Conservation (phyloP, 2,113 vertebrate species). For the Myocastor coypus region DNA sequence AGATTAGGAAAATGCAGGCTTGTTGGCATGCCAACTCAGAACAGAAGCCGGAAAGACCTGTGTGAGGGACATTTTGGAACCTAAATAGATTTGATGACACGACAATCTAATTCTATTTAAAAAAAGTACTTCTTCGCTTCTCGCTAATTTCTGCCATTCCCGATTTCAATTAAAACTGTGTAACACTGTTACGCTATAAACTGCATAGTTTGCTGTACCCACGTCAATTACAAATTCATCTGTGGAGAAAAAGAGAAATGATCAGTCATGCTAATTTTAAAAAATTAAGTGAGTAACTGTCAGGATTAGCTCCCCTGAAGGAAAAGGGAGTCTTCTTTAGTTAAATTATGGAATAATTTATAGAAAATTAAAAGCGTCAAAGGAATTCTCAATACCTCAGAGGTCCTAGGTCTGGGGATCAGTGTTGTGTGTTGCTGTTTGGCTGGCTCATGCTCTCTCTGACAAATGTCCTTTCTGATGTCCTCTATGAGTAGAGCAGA, state of each 20-base stretch:
- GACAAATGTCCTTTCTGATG: not conserved
- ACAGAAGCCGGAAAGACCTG: not conserved
- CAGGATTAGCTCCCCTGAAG: conserved; percentile 47
- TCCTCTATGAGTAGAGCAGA: not conserved
- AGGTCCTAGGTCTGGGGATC: not conserved
- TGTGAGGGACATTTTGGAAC: not conserved
- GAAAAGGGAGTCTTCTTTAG: conserved; percentile 60
- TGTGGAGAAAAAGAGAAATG: conserved; percentile 55
- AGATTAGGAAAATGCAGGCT: not conserved
- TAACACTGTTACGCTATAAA: conserved; percentile 52
- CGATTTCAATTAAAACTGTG: conserved; percentile 63
- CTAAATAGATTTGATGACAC: not conserved
- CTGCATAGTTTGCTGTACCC: conserved; percentile 43
- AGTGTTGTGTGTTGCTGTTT: not conserved
- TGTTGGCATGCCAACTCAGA: not conserved
- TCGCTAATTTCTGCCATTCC: not conserved
- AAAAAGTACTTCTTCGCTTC: conserved; percentile 32
- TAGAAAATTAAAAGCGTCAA: conserved; percentile 64
- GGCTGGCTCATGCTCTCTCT: not conserved
- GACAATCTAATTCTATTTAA: conserved; percentile 38
- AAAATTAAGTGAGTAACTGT: conserved; percentile 59
- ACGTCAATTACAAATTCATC: conserved; percentile 75
- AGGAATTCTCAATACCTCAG: conserved; percentile 8
- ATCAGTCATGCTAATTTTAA: conserved; percentile 66
- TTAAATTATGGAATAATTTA: conserved; percentile 59